These are phyloP conservation scores for Tortrix viridana DNA, from an alignment of 2,888 invertebrate species.

Conservation along the genomic window DNA sequence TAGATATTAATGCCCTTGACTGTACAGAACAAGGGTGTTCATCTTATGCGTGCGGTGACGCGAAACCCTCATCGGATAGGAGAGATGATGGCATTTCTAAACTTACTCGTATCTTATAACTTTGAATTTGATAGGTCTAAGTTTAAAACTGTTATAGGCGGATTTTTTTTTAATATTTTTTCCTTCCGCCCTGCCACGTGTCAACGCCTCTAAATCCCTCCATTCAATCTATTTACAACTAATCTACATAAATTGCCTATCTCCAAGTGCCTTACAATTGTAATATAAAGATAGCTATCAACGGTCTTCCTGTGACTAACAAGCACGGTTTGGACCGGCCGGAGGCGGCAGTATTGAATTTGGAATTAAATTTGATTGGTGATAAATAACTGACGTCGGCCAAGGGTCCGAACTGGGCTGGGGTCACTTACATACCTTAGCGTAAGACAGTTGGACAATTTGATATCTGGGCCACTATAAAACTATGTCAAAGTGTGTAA, in stretches of 20 bases:
- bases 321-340: conserved; percentile 36
- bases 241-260: conserved; percentile 28
- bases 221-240: conserved; percentile 21
- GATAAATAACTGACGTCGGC: conserved; percentile 24
- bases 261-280: conserved; percentile 54
- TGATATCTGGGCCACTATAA: too few species aligned
- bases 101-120: too few species aligned
- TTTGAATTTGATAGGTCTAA: too few species aligned
- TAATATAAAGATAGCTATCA: conserved; percentile 69
- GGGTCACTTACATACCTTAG: conserved; percentile 19
- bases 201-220: conserved; percentile 11
- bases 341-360: conserved; percentile 26
- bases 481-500: too few species aligned
- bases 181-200: neutral
- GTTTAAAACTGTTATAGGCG: too few species aligned
- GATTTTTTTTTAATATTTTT: too few species aligned
- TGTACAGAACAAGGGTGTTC: too few species aligned
- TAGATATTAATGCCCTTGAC: too few species aligned
- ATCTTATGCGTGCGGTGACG: too few species aligned
- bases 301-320: conserved; percentile 62
- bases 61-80: too few species aligned
- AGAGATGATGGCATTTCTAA: too few species aligned
- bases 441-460: too few species aligned
- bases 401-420: conserved; percentile 30
- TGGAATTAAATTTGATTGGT: conserved; percentile 32